Percentiles rank a stretch among this genome's conserved stretches.
These are phyloP conservation scores for Temnothorax unifasciatus DNA, from an alignment of 2,888 invertebrate species.

Conservation along the genomic window DNA sequence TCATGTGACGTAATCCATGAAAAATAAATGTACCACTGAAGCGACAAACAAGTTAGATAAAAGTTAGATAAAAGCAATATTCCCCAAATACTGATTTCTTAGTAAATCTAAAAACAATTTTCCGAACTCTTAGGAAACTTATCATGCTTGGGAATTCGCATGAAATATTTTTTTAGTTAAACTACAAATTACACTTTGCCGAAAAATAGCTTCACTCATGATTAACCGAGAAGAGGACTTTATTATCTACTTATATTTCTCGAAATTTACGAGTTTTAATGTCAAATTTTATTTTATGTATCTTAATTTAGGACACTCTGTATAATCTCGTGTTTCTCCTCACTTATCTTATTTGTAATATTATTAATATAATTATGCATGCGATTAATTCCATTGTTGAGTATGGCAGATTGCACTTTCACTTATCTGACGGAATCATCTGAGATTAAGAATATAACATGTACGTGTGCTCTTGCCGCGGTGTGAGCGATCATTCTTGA, in stretches of 20 bases:
- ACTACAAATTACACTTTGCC: background rate
- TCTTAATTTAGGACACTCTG: background rate
- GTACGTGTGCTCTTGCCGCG: background rate
- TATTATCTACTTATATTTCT: background rate
- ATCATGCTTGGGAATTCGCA: background rate
- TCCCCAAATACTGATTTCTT: background rate
- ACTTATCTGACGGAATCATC: slow-evolving; percentile 38
- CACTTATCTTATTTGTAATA: background rate
- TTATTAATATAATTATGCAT: slow-evolving; percentile 9
- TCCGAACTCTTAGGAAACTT: background rate
- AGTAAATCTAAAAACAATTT: background rate
- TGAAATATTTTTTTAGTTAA: background rate
- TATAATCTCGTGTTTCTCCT: background rate
- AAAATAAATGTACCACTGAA: background rate
- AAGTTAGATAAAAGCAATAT: background rate
- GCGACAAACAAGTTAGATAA: background rate
- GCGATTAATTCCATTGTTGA: slow-evolving; percentile 8
- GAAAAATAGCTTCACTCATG: background rate
- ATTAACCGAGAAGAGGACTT: background rate
- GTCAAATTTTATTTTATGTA: background rate
- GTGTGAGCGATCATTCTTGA: background rate
- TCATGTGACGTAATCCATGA: background rate
- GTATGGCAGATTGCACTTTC: slow-evolving; percentile 8
- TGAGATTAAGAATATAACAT: slow-evolving; percentile 20
- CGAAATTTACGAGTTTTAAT: background rate